Percentiles rank a stretch among this genome's conserved stretches.
Evolutionary conservation across 2,113 vertebrate species (phyloP).

Genomic region (Neolamprologus hecqui): DNA sequence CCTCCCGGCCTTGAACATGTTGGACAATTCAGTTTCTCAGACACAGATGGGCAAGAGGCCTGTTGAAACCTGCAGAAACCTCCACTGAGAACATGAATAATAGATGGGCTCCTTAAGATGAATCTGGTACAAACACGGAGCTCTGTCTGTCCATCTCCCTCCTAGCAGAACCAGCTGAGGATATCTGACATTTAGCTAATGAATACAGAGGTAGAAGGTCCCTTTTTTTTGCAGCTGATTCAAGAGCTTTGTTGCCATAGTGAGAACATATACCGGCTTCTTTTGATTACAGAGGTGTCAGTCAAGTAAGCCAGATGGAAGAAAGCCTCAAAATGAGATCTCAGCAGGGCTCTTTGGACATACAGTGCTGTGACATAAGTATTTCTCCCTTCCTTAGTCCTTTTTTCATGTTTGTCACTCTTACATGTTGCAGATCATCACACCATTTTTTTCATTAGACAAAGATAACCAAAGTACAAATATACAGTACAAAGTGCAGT

Average conservation of each 20-base stretch:
- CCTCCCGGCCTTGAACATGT: conserved; percentile 34
- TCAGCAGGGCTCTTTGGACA: background rate
- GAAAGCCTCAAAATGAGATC: conserved; percentile 2
- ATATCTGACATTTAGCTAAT: conserved; percentile 58
- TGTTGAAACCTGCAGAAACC: conserved; percentile 47
- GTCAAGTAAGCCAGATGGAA: conserved; percentile 11
- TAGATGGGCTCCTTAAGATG: conserved; percentile 13
- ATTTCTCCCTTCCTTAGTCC: background rate
- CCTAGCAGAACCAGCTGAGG: background rate
- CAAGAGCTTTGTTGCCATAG: conserved; percentile 56
- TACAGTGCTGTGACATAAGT: background rate
- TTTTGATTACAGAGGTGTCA: conserved; percentile 28
- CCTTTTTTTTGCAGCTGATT: background rate
- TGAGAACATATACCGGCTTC: conserved; percentile 15
- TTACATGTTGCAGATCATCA: background rate
- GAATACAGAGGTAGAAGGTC: background rate
- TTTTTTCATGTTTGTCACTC: background rate
- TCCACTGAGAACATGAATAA: conserved; percentile 37
- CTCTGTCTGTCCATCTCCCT: conserved; percentile 5
- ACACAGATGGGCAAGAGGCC: conserved; percentile 33
- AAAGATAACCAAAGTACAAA: background rate
- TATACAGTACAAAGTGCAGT: background rate
- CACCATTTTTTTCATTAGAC: background rate
- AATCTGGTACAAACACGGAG: background rate
- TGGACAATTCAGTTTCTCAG: conserved; percentile 43